Conservation (phyloP, 2,797 vertebrate species). For the Megaceryle alcyon region DNA sequence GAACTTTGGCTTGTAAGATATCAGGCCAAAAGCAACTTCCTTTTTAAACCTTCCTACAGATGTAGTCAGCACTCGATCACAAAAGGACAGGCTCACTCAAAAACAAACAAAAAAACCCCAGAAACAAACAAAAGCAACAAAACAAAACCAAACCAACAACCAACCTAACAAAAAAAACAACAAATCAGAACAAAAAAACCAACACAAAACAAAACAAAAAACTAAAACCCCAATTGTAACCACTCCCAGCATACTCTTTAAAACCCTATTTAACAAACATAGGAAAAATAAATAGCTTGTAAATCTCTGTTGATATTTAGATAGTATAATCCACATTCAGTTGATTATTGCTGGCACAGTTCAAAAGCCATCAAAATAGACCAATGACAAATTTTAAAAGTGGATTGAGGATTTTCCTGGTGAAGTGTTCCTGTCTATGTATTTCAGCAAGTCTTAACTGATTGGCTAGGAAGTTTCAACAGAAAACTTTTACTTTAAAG, state of each 20-base stretch:
- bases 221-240: neutral
- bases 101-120: neutral
- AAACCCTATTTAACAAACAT: neutral
- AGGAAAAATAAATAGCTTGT: neutral
- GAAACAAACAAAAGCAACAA: no score
- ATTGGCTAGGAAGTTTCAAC: neutral
- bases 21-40: neutral
- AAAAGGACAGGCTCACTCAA: neutral
- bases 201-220: no score
- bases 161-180: no score
- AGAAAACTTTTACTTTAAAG: neutral
- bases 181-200: neutral
- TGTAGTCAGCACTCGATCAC: neutral
- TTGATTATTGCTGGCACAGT: neutral
- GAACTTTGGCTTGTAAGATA: neutral
- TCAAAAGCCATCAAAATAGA: neutral
- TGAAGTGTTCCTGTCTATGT: neutral
- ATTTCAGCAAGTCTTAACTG: neutral
- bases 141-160: no score
- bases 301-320: neutral
- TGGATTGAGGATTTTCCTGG: neutral
- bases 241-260: neutral
- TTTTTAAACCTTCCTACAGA: neutral
- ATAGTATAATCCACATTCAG: neutral
- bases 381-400: neutral